These are phyloP conservation scores for Loris lydekkerianus DNA, from an alignment of 2,797 vertebrate genomes.

Conservation along the genomic window DNA sequence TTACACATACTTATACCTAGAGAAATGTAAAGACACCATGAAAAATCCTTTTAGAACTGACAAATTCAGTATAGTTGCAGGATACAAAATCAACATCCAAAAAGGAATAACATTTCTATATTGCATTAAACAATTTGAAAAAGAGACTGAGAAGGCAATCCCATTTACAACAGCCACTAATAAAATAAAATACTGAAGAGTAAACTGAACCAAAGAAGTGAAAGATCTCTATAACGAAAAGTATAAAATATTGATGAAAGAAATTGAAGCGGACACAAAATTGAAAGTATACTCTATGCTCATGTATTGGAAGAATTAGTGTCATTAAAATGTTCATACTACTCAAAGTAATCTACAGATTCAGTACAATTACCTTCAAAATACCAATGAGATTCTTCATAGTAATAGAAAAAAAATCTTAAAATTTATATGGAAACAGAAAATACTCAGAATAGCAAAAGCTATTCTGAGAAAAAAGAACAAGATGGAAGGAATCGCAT, in stretches of 20 bases:
- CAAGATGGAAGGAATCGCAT: neutral
- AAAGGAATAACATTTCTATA: neutral
- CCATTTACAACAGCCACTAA: neutral
- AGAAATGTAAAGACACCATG: neutral
- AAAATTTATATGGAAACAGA: neutral
- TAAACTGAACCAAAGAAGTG: neutral
- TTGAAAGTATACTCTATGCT: neutral
- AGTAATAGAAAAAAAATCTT: neutral
- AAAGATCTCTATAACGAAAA: neutral
- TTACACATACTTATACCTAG: neutral
- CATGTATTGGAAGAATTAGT: neutral
- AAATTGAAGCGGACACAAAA: neutral
- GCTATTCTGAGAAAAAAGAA: neutral
- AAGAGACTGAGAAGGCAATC: neutral
- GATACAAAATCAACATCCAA: neutral
- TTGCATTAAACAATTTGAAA: neutral
- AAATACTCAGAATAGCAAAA: neutral
- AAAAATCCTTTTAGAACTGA: neutral
- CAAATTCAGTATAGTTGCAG: neutral
- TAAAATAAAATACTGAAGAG: neutral
- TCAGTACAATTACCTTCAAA: neutral
- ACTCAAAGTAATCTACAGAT: neutral
- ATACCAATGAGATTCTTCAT: neutral
- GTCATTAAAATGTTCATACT: neutral
- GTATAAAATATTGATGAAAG: neutral